phyloP scores from a whole-genome alignment of 1,140 invertebrate species.

The Dendrolimus punctatus region DNA sequence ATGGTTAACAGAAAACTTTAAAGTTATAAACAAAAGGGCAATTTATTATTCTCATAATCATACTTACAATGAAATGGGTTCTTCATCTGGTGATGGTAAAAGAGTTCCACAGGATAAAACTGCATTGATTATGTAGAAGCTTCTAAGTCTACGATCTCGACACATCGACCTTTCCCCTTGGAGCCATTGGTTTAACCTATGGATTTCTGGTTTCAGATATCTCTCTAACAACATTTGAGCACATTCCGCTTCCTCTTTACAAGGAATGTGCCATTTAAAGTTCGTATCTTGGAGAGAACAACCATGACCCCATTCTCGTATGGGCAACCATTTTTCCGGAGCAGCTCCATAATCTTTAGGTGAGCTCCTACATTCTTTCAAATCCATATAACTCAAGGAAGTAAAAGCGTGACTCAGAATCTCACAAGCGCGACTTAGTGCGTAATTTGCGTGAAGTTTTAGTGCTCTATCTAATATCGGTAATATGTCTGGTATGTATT shows the following conservation, averaged over 20 bases:
- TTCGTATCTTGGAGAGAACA: conserved; percentile 77
- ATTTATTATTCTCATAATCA: conserved; percentile 1
- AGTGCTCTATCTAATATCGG: conserved; percentile 77
- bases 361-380: conserved; percentile 77
- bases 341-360: conserved; percentile 76
- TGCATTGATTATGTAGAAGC: conserved; percentile 46
- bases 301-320: conserved; percentile 88
- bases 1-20: too few relatives aligned
- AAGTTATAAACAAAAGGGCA: not conserved
- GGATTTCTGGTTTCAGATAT: conserved; percentile 73
- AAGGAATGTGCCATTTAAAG: conserved; percentile 86
- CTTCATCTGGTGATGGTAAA: conserved; percentile 41
- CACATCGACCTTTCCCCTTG: conserved; percentile 37
- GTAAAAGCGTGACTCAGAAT: conserved; percentile 48
- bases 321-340: conserved; percentile 81
- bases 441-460: conserved; percentile 76
- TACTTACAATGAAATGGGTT: conserved; percentile 44
- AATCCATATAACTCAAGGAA: conserved; percentile 64
- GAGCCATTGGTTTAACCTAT: conserved; percentile 38
- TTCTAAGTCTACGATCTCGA: conserved; percentile 35
- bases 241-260: conserved; percentile 77
- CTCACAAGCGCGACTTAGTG: conserved; percentile 72
- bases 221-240: conserved; percentile 77
- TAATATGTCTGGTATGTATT: conserved; percentile 75
- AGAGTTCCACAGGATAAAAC: conserved; percentile 34